Evolutionary conservation across 2,797 vertebrate genomes (phyloP), one percentile per base, ranked within the genome.

Genomic region (Cyprinodon diabolis): DNA sequence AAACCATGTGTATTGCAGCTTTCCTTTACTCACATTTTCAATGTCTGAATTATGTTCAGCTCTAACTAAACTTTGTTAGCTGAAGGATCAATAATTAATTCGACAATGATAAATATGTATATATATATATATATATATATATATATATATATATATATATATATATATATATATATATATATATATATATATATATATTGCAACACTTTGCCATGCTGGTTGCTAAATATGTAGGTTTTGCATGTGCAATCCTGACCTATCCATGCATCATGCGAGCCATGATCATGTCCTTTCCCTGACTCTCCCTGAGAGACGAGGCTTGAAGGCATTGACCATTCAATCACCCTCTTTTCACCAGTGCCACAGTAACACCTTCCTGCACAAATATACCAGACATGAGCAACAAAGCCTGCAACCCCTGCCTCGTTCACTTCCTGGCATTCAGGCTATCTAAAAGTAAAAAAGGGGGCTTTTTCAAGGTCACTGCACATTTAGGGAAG

Each of bases 241-340:
- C 79, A 78, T 81, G 75, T 79, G 78, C 43, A 60, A 58, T 66
- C 75, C 35, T 67, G 55, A 72, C 74, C 77, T 68, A 66, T 75
- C 57, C 58, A 58, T 67, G 74, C 82, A 81, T 83, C 82, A 74
- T 56, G 69, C 75, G 54, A 13, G 74, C 65, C 68, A 68, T 80
- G 19, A 57, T 78, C 69, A 17, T 88, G 91, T 76, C 89, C 90
- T 77, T 69, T 89, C 74, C 14, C 23, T 90, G 86, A 78, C 66
- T 79, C 89, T 94, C 93, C 92, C 93, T 40, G 55, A 79, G 92
- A 84, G 90, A 71, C 76, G 30, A 75, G 17, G 60, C 82, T 86
- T 51, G 47, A 55, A 75, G 84, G 84, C 85, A 74, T 76, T 91
- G 92, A 92, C 92, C 93, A 90, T 80, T 84, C 86, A 76, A 78